Conservation (phyloP, 2,888 invertebrate genomes). For the Stenurella melanura region DNA sequence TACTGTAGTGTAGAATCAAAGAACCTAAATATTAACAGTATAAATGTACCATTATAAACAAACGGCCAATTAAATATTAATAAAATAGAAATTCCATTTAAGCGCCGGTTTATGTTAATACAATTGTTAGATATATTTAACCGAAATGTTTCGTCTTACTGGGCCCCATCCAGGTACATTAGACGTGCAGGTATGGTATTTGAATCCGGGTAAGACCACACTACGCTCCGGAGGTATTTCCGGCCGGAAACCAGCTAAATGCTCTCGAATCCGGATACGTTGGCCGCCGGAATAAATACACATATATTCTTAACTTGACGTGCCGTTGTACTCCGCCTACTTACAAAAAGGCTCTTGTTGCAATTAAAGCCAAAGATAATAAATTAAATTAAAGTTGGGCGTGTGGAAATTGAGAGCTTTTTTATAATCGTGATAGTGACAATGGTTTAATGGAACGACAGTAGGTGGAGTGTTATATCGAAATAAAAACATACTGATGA, state of each 20-base stretch:
- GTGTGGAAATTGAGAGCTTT: constrained; percentile 9
- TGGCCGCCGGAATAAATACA: constrained; percentile 70
- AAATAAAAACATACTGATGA: neutral
- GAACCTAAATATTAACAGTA: too few species aligned
- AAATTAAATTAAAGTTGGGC: constrained; percentile 29
- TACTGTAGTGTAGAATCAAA: too few species aligned
- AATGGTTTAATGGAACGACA: neutral
- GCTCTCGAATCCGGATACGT: constrained; percentile 70
- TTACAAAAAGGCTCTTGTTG: constrained; percentile 33
- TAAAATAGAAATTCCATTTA: constrained; percentile 29
- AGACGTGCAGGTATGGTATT: constrained; percentile 51
- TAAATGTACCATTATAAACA: neutral
- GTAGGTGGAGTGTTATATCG: neutral
- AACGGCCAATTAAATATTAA: neutral
- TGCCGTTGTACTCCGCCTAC: constrained; percentile 33
- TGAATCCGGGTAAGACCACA: constrained; percentile 67
- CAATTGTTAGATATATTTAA: constrained; percentile 31
- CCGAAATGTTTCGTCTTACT: constrained; percentile 26
- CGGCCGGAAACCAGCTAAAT: constrained; percentile 70
- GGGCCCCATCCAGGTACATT: constrained; percentile 21
- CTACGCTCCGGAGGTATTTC: constrained; percentile 67
- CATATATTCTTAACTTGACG: constrained; percentile 64
- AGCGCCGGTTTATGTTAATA: constrained; percentile 25
- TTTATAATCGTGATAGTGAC: neutral
- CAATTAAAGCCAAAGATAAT: constrained; percentile 22